Conservation (phyloP, 2,797 vertebrate species). For the Percopsis omiscomaycus region DNA sequence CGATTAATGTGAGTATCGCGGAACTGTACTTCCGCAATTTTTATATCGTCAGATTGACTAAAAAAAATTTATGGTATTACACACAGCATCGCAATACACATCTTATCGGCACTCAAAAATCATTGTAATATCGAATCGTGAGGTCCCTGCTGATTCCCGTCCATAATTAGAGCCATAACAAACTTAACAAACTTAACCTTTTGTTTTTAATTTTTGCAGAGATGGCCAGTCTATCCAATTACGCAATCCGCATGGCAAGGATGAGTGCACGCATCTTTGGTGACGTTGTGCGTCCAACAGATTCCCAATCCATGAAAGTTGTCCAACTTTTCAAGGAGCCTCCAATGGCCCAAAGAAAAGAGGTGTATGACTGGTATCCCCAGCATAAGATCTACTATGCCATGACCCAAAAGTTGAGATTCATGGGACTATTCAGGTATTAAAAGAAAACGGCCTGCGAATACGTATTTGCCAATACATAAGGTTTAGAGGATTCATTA, state of each 20-base stretch:
- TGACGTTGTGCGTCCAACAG: conserved; percentile 83
- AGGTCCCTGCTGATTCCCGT: too few species aligned
- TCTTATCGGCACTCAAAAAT: too few species aligned
- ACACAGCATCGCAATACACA: too few species aligned
- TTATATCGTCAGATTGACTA: too few species aligned
- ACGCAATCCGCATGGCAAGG: conserved; percentile 85
- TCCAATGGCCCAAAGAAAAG: conserved; percentile 82
- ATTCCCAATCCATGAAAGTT: conserved; percentile 89
- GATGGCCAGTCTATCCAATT: conserved; percentile 80
- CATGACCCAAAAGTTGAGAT: conserved; percentile 86
- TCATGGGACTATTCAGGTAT: conserved; percentile 92
- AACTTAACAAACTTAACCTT: neutral
- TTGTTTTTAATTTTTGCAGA: conserved; percentile 6
- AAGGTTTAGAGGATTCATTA: too few species aligned
- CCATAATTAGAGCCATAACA: too few species aligned
- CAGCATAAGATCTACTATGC: conserved; percentile 85
- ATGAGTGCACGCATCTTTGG: conserved; percentile 91
- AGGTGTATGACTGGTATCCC: conserved; percentile 91
- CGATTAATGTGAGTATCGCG: too few species aligned
- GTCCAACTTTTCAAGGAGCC: conserved; percentile 87
- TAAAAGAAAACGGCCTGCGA: too few species aligned
- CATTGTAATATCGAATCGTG: too few species aligned
- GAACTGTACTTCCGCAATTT: too few species aligned
- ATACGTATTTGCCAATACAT: too few species aligned
- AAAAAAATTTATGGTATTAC: too few species aligned